These are phyloP conservation scores for Puma concolor DNA, from an alignment of 2,113 vertebrate species.

Conservation along the genomic window DNA sequence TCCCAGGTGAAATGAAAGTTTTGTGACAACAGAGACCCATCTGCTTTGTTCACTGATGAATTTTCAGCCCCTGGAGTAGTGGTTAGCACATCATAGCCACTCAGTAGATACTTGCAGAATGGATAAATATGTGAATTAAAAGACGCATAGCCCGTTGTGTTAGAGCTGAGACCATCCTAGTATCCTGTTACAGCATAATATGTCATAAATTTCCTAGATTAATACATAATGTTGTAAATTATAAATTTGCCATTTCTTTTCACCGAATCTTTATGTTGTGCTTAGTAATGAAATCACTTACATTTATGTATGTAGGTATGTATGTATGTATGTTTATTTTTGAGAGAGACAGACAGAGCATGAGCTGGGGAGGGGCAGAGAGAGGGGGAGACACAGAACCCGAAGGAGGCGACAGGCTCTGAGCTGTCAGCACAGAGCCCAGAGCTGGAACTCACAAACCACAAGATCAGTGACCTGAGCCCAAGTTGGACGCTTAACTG, in stretches of 20 bases:
- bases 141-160: neutral
- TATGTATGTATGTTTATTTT: no score
- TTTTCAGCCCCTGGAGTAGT: neutral
- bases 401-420: no score
- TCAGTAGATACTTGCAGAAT: neutral
- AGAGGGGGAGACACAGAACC: no score
- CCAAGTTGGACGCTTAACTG: no score
- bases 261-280: neutral
- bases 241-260: constrained; percentile 10
- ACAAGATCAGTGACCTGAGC: no score
- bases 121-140: neutral
- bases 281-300: constrained; percentile 5
- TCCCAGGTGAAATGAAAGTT: neutral
- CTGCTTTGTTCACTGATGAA: neutral
- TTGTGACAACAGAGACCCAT: neutral
- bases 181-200: neutral
- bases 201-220: neutral
- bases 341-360: no score
- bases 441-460: no score
- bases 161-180: neutral
- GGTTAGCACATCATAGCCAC: neutral
- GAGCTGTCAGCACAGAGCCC: no score
- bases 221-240: neutral
- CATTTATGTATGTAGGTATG: neutral
- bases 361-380: no score